Percentiles rank a stretch among this genome's conserved stretches.
phyloP scores from a whole-genome alignment of 2,797 vertebrate species.

The Sebastes paucispinis region DNA sequence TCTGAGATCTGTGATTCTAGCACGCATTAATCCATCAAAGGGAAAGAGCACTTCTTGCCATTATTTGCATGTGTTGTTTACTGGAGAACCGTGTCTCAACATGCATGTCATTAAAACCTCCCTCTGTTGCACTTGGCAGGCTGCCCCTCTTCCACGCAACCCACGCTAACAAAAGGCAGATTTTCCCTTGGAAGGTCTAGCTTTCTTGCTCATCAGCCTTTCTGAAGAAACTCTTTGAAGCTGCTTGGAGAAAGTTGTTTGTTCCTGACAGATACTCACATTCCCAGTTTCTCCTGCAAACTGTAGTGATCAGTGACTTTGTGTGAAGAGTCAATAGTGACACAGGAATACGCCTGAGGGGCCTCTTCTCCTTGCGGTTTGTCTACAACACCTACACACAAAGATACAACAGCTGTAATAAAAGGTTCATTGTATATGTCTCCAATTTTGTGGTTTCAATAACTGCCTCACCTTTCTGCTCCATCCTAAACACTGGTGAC shows the following conservation, averaged over 20 bases:
- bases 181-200: neutral
- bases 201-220: neutral
- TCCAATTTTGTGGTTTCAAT: neutral
- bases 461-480: constrained; percentile 68
- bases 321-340: constrained; percentile 79
- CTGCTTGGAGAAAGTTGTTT: neutral
- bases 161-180: neutral
- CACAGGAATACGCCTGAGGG: constrained; percentile 40
- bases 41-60: neutral
- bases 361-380: constrained; percentile 54
- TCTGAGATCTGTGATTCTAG: neutral
- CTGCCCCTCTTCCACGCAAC: neutral
- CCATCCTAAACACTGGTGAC: constrained; percentile 79
- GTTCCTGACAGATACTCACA: constrained; percentile 79
- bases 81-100: constrained; percentile 21
- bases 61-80: neutral
- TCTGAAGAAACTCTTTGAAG: neutral
- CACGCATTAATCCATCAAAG: neutral
- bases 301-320: constrained; percentile 83
- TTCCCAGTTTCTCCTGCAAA: constrained; percentile 87
- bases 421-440: neutral
- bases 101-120: neutral
- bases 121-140: neutral
- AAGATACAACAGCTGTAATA: constrained; percentile 2
- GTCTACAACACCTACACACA: constrained; percentile 33